Conservation (phyloP, 1,140 invertebrate genomes). For the Lethrus apterus region DNA sequence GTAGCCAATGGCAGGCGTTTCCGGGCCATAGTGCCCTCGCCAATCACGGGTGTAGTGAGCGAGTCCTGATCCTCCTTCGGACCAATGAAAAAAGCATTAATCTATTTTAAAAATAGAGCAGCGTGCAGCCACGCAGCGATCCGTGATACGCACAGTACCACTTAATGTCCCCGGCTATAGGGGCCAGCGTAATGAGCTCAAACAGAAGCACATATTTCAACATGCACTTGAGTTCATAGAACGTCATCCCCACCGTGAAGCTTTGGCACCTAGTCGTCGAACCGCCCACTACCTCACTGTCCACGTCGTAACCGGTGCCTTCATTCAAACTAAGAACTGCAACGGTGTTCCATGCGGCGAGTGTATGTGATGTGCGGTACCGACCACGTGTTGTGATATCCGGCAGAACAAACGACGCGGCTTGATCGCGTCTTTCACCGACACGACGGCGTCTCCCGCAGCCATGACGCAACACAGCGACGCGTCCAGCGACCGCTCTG, state of each 20-base stretch:
- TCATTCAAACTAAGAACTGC: constrained; percentile 13
- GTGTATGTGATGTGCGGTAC: constrained; percentile 32
- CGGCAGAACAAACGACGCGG: constrained; percentile 28
- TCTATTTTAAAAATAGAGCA: constrained; percentile 43
- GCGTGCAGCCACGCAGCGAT: constrained; percentile 34
- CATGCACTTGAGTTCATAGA: constrained; percentile 42
- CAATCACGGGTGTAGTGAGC: constrained; percentile 29
- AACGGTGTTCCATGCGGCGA: constrained; percentile 11
- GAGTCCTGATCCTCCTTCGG: constrained; percentile 34
- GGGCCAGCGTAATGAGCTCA: constrained; percentile 40
- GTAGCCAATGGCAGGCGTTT: constrained; percentile 35
- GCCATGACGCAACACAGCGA: constrained; percentile 43
- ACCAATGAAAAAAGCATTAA: constrained; percentile 44
- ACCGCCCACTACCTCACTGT: constrained; percentile 16
- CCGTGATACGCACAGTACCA: constrained; percentile 30
- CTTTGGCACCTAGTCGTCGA: constrained; percentile 9
- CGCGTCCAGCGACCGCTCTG: constrained; percentile 41
- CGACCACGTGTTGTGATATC: constrained; percentile 24
- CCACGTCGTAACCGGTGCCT: constrained; percentile 15
- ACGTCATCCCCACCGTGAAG: constrained; percentile 29
- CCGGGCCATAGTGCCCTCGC: constrained; percentile 25
- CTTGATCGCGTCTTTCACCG: constrained; percentile 31
- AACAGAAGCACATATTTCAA: constrained; percentile 42
- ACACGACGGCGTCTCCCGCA: constrained; percentile 41
- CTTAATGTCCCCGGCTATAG: constrained; percentile 29